A percentile compares a stretch with the other conserved stretches of the same genome.
Evolutionary conservation across 2,888 invertebrate species (phyloP).

Genomic region (Lasius platythorax): DNA sequence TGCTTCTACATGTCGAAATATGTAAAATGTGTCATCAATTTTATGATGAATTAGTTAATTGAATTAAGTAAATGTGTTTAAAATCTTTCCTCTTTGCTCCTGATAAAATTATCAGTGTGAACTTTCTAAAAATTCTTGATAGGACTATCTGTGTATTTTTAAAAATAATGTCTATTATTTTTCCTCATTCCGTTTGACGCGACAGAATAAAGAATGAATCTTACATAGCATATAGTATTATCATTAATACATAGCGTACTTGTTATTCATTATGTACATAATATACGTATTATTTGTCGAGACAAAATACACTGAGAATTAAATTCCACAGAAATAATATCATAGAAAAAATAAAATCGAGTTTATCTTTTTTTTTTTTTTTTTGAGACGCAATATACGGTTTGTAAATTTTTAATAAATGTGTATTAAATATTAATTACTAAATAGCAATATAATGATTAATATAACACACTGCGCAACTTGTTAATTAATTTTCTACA

Average conservation of each 20-base stretch:
- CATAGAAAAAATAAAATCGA: neutral
- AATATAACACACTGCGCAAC: neutral
- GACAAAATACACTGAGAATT: neutral
- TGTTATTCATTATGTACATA: neutral
- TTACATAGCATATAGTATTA: no score
- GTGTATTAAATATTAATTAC: neutral
- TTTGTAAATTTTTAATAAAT: neutral
- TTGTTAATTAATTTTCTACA: neutral
- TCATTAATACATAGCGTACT: neutral
- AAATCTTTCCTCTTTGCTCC: neutral
- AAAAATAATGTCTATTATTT: neutral
- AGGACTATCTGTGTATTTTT: neutral
- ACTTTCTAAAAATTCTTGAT: neutral
- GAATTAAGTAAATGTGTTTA: neutral
- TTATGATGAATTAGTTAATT: neutral
- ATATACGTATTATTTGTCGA: neutral
- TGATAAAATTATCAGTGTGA: neutral
- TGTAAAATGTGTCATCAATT: neutral
- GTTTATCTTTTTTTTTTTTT: neutral
- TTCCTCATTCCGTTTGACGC: neutral
- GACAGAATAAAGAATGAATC: neutral
- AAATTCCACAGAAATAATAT: neutral
- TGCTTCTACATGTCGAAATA: neutral
- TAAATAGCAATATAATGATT: neutral
- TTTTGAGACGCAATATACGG: neutral